These are phyloP conservation scores for Macrocentrus cingulum DNA, from an alignment of 1,140 invertebrate genomes.

Conservation along the genomic window DNA sequence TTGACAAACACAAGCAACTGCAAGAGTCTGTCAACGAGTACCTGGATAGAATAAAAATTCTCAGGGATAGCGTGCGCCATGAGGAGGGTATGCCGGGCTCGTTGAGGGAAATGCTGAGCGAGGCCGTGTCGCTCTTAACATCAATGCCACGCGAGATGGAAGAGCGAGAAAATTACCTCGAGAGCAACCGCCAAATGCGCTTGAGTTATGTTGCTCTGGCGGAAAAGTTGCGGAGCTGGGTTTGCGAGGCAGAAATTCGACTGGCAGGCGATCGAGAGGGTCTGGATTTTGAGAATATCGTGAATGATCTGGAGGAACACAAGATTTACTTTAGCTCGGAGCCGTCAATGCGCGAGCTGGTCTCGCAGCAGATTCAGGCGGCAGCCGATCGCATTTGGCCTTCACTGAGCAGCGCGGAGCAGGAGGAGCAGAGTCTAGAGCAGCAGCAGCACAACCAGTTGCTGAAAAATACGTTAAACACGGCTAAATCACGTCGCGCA, in stretches of 20 bases:
- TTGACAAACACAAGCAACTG: slow-evolving; percentile 75
- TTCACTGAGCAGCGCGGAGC: slow-evolving; percentile 74
- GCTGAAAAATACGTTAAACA: slow-evolving; percentile 79
- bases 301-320: slow-evolving; percentile 81
- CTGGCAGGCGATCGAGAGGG: slow-evolving; percentile 78
- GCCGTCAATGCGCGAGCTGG: slow-evolving; percentile 73
- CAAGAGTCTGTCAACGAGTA: slow-evolving; percentile 72
- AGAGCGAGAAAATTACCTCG: slow-evolving; percentile 77
- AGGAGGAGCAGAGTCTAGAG: slow-evolving; percentile 78
- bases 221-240: slow-evolving; percentile 82
- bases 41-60: slow-evolving; percentile 68
- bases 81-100: slow-evolving; percentile 78
- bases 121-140: slow-evolving; percentile 74
- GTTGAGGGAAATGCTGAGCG: slow-evolving; percentile 79
- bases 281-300: slow-evolving; percentile 83
- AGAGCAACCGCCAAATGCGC: slow-evolving; percentile 77
- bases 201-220: slow-evolving; percentile 72
- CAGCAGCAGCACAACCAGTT: slow-evolving; percentile 76
- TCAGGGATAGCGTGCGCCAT: slow-evolving; percentile 69
- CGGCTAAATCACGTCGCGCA: slow-evolving; percentile 74
- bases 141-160: slow-evolving; percentile 78
- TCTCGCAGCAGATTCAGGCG: slow-evolving; percentile 79
- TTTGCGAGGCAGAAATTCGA: slow-evolving; percentile 78
- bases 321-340: slow-evolving; percentile 83
- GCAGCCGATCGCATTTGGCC: slow-evolving; percentile 85